Conservation (phyloP, 2,797 vertebrate genomes). For the Ammospiza maritima region DNA sequence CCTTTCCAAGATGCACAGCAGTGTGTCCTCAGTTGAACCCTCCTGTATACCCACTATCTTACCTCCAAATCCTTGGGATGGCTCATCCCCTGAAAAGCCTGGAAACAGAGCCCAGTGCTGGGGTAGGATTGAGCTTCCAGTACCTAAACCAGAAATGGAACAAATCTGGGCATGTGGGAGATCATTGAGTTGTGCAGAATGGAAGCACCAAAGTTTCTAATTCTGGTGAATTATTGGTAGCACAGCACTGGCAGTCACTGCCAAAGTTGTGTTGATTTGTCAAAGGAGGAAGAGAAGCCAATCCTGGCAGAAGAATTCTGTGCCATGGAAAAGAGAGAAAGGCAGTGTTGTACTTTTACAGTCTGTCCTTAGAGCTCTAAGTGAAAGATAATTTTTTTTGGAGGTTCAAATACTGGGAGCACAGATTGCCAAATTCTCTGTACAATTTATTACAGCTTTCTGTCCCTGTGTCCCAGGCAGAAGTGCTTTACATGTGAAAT, state of each 20-base stretch:
- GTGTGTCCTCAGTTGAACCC: background rate
- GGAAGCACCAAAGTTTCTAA: constrained; percentile 33
- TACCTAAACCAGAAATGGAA: constrained; percentile 9
- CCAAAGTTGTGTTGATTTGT: constrained; percentile 19
- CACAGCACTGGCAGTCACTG: background rate
- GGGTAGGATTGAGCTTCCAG: constrained; percentile 20
- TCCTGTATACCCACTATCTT: background rate
- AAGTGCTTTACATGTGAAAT: constrained; percentile 7
- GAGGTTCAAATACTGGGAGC: background rate
- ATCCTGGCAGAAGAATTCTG: background rate
- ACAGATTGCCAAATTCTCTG: background rate
- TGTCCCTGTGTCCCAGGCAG: background rate
- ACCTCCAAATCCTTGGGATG: background rate
- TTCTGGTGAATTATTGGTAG: constrained; percentile 23
- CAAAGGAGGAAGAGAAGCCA: constrained; percentile 18
- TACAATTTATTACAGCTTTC: background rate
- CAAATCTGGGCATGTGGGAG: constrained; percentile 47
- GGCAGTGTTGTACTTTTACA: background rate
- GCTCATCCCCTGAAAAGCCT: background rate
- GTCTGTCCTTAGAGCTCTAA: background rate
- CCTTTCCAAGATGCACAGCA: constrained; percentile 6
- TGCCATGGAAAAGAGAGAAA: constrained; percentile 10
- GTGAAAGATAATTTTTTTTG: background rate
- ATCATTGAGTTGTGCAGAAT: background rate
- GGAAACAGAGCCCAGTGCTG: background rate